Evolutionary conservation across 2,113 vertebrate genomes (phyloP).

Genomic region (Datnioides undecimradiatus): DNA sequence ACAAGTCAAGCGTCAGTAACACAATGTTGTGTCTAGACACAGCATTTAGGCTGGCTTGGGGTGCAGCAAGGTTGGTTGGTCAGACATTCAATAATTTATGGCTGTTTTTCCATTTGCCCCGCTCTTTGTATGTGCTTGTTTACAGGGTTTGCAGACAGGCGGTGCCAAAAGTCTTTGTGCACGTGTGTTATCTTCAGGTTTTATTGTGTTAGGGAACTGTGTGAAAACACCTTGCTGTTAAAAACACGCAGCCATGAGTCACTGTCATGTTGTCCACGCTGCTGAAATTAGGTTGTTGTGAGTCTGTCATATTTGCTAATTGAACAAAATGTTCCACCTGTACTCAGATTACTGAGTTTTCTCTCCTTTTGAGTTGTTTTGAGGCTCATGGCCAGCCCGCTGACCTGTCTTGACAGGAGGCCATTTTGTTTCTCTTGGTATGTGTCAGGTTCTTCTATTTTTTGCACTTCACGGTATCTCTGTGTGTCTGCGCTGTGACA

Average conservation of each 20-base stretch:
- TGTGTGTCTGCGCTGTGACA: slow-evolving; percentile 44
- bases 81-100: slow-evolving; percentile 72
- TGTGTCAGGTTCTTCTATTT: slow-evolving; percentile 42
- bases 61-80: slow-evolving; percentile 1
- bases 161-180: background rate
- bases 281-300: slow-evolving; percentile 47
- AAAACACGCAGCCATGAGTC: slow-evolving; percentile 52
- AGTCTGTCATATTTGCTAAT: slow-evolving; percentile 21
- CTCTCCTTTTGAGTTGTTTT: background rate
- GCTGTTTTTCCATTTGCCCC: slow-evolving; percentile 23
- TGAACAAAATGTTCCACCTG: slow-evolving; percentile 11
- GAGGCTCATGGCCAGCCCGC: slow-evolving; percentile 5
- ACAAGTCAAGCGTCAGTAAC: slow-evolving; percentile 59
- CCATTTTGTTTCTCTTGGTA: slow-evolving; percentile 61
- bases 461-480: slow-evolving; percentile 6
- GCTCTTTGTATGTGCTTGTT: background rate
- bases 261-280: slow-evolving; percentile 18
- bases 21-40: slow-evolving; percentile 75
- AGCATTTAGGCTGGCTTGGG: slow-evolving; percentile 35
- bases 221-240: slow-evolving; percentile 57
- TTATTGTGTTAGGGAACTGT: slow-evolving; percentile 50
- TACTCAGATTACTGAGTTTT: background rate
- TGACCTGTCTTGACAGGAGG: slow-evolving; percentile 67
- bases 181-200: slow-evolving; percentile 41
- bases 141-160: slow-evolving; percentile 18